phyloP scores from a whole-genome alignment of 2,797 vertebrate species.

The Florisuga fusca region DNA sequence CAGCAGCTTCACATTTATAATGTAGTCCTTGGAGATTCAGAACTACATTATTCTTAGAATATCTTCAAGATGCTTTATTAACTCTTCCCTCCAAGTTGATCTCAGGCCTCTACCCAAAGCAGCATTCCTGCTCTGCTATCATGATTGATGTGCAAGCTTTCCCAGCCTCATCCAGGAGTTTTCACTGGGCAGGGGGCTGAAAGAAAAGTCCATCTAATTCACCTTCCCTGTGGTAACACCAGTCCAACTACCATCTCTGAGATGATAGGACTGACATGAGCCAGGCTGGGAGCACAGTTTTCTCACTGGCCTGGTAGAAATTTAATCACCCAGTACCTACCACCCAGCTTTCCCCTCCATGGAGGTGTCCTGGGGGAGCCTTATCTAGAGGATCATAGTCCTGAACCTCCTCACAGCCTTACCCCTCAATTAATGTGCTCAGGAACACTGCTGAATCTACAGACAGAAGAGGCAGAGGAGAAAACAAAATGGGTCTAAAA shows the following conservation, averaged over 20 bases:
- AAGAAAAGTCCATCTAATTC: not conserved
- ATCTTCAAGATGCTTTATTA: not conserved
- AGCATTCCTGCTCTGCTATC: not conserved
- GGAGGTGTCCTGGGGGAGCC: not conserved
- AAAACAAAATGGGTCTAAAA: not conserved
- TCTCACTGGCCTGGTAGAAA: not conserved
- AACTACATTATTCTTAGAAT: not conserved
- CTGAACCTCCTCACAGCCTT: not conserved
- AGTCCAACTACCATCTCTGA: not conserved
- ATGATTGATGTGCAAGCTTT: accelerated
- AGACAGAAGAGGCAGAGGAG: not conserved
- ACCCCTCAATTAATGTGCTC: not conserved
- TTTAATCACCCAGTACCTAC: not conserved
- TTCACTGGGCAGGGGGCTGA: not conserved
- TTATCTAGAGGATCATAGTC: not conserved
- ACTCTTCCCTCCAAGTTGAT: not conserved
- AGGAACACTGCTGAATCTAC: not conserved
- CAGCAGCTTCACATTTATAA: not conserved
- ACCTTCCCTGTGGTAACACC: not conserved
- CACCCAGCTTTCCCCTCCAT: not conserved
- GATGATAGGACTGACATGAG: not conserved
- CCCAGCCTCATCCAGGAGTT: not conserved
- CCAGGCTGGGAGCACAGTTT: not conserved
- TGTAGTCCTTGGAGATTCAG: not conserved
- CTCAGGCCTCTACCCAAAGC: not conserved